These are phyloP conservation scores for Thripadectes ignobilis DNA, from an alignment of 2,797 vertebrate genomes.

Conservation along the genomic window DNA sequence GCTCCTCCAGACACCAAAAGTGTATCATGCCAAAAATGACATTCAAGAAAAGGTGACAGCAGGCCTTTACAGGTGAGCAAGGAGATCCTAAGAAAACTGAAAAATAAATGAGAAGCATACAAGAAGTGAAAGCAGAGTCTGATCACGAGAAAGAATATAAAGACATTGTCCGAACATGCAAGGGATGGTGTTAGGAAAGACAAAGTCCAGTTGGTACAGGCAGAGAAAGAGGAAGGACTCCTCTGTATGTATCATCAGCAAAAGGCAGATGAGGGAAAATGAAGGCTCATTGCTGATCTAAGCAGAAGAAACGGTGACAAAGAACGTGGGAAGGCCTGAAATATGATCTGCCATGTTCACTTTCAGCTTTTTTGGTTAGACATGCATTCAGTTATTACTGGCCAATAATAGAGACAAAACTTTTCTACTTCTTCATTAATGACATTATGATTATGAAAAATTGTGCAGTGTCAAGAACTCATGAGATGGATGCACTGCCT, in stretches of 20 bases:
- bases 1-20: not conserved
- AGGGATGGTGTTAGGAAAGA: not conserved
- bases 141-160: not conserved
- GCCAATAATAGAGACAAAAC: not conserved
- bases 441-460: not conserved
- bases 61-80: not conserved
- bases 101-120: not conserved
- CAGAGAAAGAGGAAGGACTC: not conserved
- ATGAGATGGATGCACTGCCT: not conserved
- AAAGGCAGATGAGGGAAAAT: not conserved
- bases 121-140: not conserved
- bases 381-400: not conserved
- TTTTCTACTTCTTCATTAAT: not conserved
- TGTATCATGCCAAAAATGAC: not conserved
- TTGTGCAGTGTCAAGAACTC: not conserved
- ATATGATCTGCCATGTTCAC: not conserved
- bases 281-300: not conserved
- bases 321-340: not conserved
- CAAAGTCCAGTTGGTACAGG: not conserved
- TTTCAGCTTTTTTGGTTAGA: not conserved
- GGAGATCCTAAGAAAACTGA: not conserved
- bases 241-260: not conserved
- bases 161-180: rapidly evolving
- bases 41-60: not conserved
- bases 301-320: not conserved